A percentile compares a stretch with the other conserved stretches of the same genome.
Evolutionary conservation across 2,888 invertebrate genomes (phyloP).

Genomic region (Ormyrus pomaceus): DNA sequence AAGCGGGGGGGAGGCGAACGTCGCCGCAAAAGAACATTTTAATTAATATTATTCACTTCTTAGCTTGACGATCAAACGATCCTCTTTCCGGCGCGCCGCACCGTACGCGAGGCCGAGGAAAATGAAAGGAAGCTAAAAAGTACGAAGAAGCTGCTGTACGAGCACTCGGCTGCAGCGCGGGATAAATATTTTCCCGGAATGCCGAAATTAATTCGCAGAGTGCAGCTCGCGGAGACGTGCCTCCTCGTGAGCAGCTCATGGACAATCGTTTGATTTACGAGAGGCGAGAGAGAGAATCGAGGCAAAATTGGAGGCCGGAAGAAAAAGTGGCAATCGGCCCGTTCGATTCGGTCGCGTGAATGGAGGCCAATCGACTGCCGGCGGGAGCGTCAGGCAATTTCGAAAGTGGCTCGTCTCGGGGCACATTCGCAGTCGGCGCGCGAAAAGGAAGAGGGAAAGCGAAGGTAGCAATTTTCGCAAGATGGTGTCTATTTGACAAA

Average conservation of each 20-base stretch:
- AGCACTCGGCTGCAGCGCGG: not conserved
- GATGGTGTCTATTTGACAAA: constrained; percentile 74
- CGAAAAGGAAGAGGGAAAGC: constrained; percentile 54
- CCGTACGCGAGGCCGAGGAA: constrained; percentile 33
- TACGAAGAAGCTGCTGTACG: not conserved
- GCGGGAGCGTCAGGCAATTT: constrained; percentile 64
- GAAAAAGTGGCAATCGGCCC: constrained; percentile 54
- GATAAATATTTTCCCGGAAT: constrained; percentile 27
- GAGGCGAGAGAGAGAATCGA: constrained; percentile 53
- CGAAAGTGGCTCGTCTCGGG: constrained; percentile 59
- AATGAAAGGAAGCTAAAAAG: constrained; percentile 20
- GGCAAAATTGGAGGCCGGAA: constrained; percentile 46
- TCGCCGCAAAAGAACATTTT: constrained; percentile 72
- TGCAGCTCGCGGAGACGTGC: not conserved
- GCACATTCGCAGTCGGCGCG: constrained; percentile 58
- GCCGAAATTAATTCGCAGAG: constrained; percentile 22
- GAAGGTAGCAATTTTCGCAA: constrained; percentile 67
- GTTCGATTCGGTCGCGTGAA: constrained; percentile 60
- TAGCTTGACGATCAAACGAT: constrained; percentile 71
- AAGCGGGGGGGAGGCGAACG: constrained; percentile 58
- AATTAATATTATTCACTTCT: constrained; percentile 75
- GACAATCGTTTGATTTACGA: constrained; percentile 29
- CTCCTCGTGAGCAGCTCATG: not conserved
- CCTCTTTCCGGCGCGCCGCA: constrained; percentile 38
- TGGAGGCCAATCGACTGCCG: constrained; percentile 59